Conservation (phyloP, 2,888 invertebrate species). For the Diaperis boleti region DNA sequence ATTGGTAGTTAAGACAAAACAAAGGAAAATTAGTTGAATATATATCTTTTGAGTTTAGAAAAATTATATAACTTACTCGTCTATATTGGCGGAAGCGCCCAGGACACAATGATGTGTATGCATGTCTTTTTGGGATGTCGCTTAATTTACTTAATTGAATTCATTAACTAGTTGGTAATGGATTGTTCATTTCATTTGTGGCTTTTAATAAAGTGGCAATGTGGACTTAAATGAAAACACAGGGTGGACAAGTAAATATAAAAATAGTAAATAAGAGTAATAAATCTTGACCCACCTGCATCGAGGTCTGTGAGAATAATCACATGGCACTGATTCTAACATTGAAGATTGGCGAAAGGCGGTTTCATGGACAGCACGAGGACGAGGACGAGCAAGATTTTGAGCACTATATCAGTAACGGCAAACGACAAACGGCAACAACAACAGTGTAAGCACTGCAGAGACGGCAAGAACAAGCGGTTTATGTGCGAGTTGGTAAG, state of each 20-base stretch:
- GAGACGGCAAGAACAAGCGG: constrained; percentile 56
- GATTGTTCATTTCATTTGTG: too few species aligned
- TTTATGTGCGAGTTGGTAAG: constrained; percentile 55
- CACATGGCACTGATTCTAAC: constrained; percentile 61
- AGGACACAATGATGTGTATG: too few species aligned
- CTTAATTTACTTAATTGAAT: too few species aligned
- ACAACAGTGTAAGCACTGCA: constrained; percentile 57
- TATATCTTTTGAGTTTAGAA: too few species aligned
- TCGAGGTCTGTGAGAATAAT: constrained; percentile 59
- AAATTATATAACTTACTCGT: too few species aligned
- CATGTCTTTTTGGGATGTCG: too few species aligned
- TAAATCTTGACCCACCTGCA: constrained; percentile 59
- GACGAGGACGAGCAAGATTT: constrained; percentile 48
- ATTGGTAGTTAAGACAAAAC: too few species aligned
- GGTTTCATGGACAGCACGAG: constrained; percentile 57
- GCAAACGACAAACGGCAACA: constrained; percentile 46
- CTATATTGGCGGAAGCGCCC: too few species aligned
- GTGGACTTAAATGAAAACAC: too few species aligned
- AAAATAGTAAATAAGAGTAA: constrained; percentile 39
- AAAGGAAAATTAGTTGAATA: too few species aligned
- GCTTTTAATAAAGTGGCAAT: too few species aligned
- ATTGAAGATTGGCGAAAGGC: constrained; percentile 56
- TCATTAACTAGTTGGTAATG: too few species aligned
- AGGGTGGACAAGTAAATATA: background rate
- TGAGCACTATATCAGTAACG: constrained; percentile 46